Evolutionary conservation across 2,113 vertebrate species (phyloP), one percentile per base, ranked within the genome.

Genomic region (Nanorana parkeri): DNA sequence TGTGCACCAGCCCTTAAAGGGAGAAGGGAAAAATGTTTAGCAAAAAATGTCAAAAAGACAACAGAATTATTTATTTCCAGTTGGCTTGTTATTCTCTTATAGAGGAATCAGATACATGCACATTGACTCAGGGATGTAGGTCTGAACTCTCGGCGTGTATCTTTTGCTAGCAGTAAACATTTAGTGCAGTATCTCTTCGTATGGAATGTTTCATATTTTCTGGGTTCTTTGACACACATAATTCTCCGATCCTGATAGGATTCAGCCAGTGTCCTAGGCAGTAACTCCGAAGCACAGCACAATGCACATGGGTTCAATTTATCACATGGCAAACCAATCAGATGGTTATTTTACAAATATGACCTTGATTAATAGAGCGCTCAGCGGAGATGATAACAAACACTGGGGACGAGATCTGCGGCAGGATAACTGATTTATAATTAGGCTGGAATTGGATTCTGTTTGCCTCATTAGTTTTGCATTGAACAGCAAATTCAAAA

Each of bases 281-380:
- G 51, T 8, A 55, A 55, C 6, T 72, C 23, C 55, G 68, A 52
- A 19, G 47, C 51, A 20, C 68, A 8, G 28, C 54, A 26, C 24
- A 72, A 28, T 24, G 26, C 68, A 72, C 51, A 72, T 72, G 68
- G 68, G 24, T 72, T 72, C 20, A 20, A 72, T 72, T 72, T 72
- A 72, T 29, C 51, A 28, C 68, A 72, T 72, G 52, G 51, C 23
- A 71, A 72, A 55, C 68, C 51, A 72, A 72, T 72, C 52, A 55
- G 52, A 55, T 72, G 47, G 23, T 54, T 26, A 54, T 55, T 71
- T 55, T 28, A 10, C 13, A 10, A 55, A 55, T 72, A 72, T 72
- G 68, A 55, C 51, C 23, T 55, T 19, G 51, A 26, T 55, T 72
- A 72, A 72, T 55, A 72, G 68, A 72, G 6, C 68, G 26, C 23